A percentile compares a stretch with the other conserved stretches of the same genome.
These are phyloP conservation scores for Perognathus longimembris DNA, from an alignment of 2,113 vertebrate species.

Conservation along the genomic window DNA sequence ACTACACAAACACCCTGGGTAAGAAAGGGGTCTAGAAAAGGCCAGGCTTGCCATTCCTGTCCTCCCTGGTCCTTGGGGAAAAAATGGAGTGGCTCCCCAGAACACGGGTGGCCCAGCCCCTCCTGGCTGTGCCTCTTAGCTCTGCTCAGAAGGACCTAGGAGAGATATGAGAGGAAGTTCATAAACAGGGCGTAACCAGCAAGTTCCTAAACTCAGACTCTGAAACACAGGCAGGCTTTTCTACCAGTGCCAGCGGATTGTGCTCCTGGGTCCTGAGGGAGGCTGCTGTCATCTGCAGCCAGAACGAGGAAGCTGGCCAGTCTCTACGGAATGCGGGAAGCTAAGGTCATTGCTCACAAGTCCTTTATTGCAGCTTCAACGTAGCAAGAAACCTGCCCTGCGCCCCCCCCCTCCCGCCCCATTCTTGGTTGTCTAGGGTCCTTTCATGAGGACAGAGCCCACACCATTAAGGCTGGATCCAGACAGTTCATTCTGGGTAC, in stretches of 20 bases:
- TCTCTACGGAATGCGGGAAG: not conserved
- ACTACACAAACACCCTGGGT: not conserved
- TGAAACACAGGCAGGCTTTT: not conserved
- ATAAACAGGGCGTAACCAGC: not conserved
- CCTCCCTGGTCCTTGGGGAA: not conserved
- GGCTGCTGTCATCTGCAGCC: too few species aligned
- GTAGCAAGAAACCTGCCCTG: not conserved
- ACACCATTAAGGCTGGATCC: too few species aligned
- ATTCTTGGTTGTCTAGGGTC: not conserved
- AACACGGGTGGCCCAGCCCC: not conserved
- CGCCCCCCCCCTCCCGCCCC: too few species aligned
- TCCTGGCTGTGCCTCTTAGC: not conserved
- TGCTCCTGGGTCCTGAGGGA: not conserved
- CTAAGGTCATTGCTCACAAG: not conserved
- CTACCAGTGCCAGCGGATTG: not conserved
- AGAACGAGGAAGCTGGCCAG: not conserved
- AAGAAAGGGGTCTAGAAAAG: not conserved
- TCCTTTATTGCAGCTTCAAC: not conserved
- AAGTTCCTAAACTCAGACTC: not conserved
- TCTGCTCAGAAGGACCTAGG: too few species aligned
- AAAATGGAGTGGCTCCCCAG: too few species aligned
- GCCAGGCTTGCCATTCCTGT: not conserved
- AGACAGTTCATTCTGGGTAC: not conserved
- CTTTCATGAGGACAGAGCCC: not conserved
- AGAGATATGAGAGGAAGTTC: accelerated